Evolutionary conservation across 2,888 invertebrate genomes (phyloP).

Genomic region (Leucophenga montana): DNA sequence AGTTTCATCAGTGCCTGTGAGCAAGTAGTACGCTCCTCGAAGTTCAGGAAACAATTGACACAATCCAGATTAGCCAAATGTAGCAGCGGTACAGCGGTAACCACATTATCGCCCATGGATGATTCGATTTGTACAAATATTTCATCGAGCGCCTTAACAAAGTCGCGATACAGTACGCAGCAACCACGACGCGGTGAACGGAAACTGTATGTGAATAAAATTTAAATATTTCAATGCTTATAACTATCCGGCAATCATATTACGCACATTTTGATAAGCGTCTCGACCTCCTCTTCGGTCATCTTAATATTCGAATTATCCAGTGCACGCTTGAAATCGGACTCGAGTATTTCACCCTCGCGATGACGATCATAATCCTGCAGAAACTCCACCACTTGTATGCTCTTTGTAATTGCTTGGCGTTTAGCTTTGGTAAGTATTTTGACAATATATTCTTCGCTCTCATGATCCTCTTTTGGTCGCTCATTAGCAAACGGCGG

Average conservation of each 20-base stretch:
- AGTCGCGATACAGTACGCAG: constrained; percentile 80
- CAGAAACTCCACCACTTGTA: constrained; percentile 78
- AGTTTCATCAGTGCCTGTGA: constrained; percentile 81
- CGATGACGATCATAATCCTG: constrained; percentile 79
- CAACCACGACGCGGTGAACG: constrained; percentile 77
- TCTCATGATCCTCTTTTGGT: constrained; percentile 74
- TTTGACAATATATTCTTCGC: constrained; percentile 75
- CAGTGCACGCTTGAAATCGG: constrained; percentile 82
- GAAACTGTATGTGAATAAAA: constrained; percentile 74
- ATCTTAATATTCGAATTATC: constrained; percentile 80
- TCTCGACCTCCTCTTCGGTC: constrained; percentile 79
- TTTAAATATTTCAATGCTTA: neutral
- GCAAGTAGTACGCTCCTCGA: constrained; percentile 80
- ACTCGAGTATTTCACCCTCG: constrained; percentile 78
- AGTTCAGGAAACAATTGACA: constrained; percentile 79
- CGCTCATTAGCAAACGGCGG: constrained; percentile 73
- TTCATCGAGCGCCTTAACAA: constrained; percentile 81
- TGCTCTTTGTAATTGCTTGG: constrained; percentile 79
- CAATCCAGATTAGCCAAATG: constrained; percentile 81
- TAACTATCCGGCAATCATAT: neutral
- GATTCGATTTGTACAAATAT: constrained; percentile 79
- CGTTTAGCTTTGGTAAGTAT: constrained; percentile 84
- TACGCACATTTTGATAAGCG: constrained; percentile 82
- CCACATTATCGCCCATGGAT: constrained; percentile 79
- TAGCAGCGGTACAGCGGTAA: constrained; percentile 80